Base-by-base conservation (phyloP, 1,140 invertebrate species). In the Macrostomum lignano region DNA sequence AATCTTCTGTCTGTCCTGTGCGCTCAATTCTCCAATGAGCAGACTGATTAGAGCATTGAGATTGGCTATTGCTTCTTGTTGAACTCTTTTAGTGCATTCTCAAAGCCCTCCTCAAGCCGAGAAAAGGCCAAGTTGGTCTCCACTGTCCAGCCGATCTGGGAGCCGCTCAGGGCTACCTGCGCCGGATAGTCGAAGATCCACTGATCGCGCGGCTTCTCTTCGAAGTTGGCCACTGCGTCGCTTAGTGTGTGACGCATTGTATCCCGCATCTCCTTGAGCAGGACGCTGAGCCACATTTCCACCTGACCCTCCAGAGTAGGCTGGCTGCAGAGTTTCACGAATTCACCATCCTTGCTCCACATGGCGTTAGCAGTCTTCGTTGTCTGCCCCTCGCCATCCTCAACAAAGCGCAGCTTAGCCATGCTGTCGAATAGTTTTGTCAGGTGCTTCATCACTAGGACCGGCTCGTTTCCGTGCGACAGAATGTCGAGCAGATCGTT, bases 91-190 rank as follows among this genome's bases (percentile, higher is more conserved):
- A 93, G 59, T 2, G 81, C 76, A 56, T 84, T 91, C 48, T 93
- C 81, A 52, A 84, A 88, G 17, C 82, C 82, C 59, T 82, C 76
- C 58, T 84, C 77, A 22, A 84, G 54, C 43, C 74, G 65, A 2
- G 67, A 63, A 48, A 84, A 82, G 1, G 76, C 75, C 36, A 74
- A 67, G 46, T 75, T 79, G 1, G 91, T 79, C 64, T 91, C 82
- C 7, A 74, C 74, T 1, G 77, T 81, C 84, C 82, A 91, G 74
- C 77, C 88, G 40, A 93, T 88, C 63, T 91, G 82, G 5, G 79
- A 79, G 2, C 77, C 75, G 48, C 77, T 84, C 7, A 93, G 60
- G 0, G 79, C 77, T 13, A 81, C 31, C 41, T 58, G 55, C 2
- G 81, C 81, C 36, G 79, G 78, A 56, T 76, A 88, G 49, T 88